Conservation (phyloP, 2,797 vertebrate species). For the Erpetoichthys calabaricus region DNA sequence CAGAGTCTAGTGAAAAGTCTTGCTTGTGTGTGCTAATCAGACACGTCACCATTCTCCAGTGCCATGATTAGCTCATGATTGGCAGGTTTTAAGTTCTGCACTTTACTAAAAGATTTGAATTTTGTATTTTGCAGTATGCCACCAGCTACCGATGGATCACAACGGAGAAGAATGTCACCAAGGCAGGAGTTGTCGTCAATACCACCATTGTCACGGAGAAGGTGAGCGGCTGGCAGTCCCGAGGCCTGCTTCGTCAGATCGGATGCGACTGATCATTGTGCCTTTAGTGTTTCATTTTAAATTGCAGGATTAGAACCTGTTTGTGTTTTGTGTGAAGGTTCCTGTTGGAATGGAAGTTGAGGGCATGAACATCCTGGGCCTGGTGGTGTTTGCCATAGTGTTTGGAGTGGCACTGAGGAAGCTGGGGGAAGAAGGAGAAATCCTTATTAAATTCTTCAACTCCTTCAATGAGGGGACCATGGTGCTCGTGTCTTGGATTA, state of each 20-base stretch:
- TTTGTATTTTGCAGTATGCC: constrained; percentile 45
- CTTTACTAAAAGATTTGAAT: not conserved
- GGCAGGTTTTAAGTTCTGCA: too few species aligned
- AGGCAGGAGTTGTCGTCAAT: not conserved
- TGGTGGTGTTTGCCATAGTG: constrained; percentile 75
- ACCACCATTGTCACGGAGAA: constrained; percentile 29
- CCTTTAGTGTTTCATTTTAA: not conserved
- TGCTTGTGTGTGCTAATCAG: too few species aligned
- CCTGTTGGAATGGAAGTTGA: constrained; percentile 48
- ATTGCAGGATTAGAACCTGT: not conserved
- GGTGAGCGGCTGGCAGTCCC: constrained; percentile 33
- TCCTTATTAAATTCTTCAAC: constrained; percentile 67
- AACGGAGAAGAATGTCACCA: constrained; percentile 20
- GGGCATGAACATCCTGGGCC: constrained; percentile 79
- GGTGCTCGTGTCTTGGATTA: constrained; percentile 68
- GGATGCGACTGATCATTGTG: not conserved
- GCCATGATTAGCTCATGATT: too few species aligned
- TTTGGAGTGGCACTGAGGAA: constrained; percentile 75
- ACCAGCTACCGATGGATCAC: constrained; percentile 42
- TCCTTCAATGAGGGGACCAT: constrained; percentile 64
- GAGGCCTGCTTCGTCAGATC: not conserved
- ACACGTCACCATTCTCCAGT: too few species aligned
- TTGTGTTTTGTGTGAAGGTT: constrained; percentile 30
- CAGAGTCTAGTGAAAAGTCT: too few species aligned
- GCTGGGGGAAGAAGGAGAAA: constrained; percentile 70